phyloP scores from a whole-genome alignment of 2,797 vertebrate species.

The Enteromius viviparus region DNA sequence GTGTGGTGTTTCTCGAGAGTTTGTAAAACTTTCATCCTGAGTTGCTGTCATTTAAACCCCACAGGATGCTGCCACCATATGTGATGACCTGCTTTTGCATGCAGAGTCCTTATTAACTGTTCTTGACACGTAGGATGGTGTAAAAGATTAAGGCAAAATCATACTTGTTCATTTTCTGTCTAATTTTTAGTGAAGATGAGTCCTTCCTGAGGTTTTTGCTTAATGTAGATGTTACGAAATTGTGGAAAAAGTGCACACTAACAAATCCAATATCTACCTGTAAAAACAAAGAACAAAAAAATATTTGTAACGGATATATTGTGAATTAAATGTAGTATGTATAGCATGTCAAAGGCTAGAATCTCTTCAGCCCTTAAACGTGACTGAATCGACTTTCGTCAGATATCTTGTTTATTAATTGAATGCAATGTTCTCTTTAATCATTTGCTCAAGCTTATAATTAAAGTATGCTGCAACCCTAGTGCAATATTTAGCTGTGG shows the following conservation, averaged over 20 bases:
- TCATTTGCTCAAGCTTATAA: constrained; percentile 50
- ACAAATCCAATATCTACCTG: neutral
- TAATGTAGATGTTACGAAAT: neutral
- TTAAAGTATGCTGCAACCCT: constrained; percentile 47
- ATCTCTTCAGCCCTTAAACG: neutral
- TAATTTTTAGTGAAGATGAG: neutral
- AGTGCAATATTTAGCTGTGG: constrained; percentile 44
- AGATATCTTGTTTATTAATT: constrained; percentile 17
- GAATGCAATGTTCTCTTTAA: constrained; percentile 45
- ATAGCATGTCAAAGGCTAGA: neutral
- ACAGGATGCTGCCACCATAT: neutral
- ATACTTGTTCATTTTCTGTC: neutral
- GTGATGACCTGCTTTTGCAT: neutral
- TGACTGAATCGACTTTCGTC: constrained; percentile 6
- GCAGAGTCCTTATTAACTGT: neutral
- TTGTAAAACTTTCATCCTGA: neutral
- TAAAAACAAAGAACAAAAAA: neutral
- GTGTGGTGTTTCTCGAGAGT: neutral
- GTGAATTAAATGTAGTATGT: neutral
- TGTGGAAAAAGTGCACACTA: neutral
- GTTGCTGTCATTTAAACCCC: constrained; percentile 11
- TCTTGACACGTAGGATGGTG: neutral
- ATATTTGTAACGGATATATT: neutral
- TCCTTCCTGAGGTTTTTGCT: neutral
- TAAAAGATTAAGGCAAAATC: neutral